A percentile compares a stretch with the other conserved stretches of the same genome.
These are phyloP conservation scores for Antigone vipio DNA, from an alignment of 2,113 vertebrate species.

Conservation along the genomic window DNA sequence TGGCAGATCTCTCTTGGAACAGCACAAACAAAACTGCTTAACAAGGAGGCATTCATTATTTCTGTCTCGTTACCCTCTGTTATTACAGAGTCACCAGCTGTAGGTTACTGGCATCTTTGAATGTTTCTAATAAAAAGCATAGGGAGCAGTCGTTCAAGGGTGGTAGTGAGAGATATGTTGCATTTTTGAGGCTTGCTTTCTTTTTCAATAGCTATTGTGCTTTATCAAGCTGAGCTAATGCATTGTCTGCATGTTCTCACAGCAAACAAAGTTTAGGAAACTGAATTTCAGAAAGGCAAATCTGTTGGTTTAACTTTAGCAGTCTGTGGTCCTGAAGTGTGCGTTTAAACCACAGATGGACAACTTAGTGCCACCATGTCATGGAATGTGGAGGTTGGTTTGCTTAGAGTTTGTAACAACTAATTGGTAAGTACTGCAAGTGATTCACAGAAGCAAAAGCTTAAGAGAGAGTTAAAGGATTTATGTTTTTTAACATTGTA, in stretches of 20 bases:
- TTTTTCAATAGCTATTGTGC: neutral
- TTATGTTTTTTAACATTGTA: neutral
- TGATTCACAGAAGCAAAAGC: neutral
- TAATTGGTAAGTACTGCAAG: neutral
- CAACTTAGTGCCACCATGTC: neutral
- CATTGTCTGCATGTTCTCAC: neutral
- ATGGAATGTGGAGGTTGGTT: neutral
- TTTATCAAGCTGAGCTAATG: neutral
- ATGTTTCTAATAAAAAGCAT: neutral
- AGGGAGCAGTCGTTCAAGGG: neutral
- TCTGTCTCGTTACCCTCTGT: neutral
- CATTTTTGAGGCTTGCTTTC: neutral
- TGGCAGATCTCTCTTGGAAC: constrained; percentile 5
- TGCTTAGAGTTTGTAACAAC: neutral
- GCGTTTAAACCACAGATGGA: neutral
- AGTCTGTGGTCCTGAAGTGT: neutral
- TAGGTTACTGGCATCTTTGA: neutral
- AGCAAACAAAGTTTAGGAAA: neutral
- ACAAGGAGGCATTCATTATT: constrained; percentile 61
- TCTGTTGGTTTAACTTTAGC: neutral
- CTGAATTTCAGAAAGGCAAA: neutral
- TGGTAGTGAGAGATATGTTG: neutral
- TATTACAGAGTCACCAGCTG: neutral
- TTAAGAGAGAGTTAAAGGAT: neutral
- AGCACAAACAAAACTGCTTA: neutral